Evolutionary conservation across 2,797 vertebrate genomes (phyloP).

Genomic region (Meriones psammophilus): DNA sequence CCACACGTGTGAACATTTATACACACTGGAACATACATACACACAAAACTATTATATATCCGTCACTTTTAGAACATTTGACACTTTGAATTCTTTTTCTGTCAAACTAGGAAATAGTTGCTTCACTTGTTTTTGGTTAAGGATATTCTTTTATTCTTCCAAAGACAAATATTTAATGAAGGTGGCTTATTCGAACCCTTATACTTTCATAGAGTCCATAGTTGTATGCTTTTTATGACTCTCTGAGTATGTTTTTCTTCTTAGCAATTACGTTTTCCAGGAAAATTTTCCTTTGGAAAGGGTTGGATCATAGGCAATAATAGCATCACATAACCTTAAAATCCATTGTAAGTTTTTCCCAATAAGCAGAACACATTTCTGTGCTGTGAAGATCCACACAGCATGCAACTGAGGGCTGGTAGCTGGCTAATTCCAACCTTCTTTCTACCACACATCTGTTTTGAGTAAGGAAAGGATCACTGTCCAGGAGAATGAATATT

Average conservation of each 20-base stretch:
- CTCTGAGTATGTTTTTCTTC: conserved; percentile 13
- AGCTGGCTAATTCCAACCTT: conserved; percentile 36
- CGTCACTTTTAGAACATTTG: background rate
- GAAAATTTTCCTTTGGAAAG: conserved; percentile 1
- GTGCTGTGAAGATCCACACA: background rate
- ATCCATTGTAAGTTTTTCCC: conserved; percentile 20
- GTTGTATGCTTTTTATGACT: background rate
- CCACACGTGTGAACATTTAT: too few relatives aligned
- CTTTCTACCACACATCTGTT: conserved; percentile 55
- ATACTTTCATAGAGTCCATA: background rate
- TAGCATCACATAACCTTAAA: conserved; percentile 7
- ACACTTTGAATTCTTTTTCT: background rate
- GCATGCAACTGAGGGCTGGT: conserved; percentile 6
- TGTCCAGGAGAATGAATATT: background rate
- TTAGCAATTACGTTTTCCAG: background rate
- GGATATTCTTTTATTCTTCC: conserved; percentile 8
- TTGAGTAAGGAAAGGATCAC: conserved; percentile 62
- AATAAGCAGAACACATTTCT: background rate
- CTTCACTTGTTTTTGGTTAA: conserved; percentile 34
- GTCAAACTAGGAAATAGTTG: background rate
- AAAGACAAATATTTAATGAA: background rate
- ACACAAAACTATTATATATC: background rate
- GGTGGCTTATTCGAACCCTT: background rate
- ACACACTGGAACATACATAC: background rate
- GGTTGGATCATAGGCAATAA: background rate